Evolutionary conservation across 2,113 vertebrate species (phyloP).

Genomic region (Malurus elegans): DNA sequence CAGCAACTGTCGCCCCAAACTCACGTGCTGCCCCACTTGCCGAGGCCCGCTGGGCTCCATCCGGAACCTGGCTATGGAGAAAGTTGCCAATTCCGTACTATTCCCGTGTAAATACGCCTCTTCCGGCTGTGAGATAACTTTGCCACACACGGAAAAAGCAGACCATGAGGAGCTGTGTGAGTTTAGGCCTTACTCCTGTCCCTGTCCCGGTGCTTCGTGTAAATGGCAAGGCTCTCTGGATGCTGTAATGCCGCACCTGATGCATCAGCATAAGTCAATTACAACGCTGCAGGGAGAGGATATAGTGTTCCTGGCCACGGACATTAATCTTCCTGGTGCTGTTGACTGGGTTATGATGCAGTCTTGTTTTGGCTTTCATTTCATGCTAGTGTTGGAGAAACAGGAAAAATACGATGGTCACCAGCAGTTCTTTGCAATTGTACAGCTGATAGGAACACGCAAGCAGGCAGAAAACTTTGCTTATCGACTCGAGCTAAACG

Average conservation of each 20-base stretch:
- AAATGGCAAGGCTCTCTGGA: constrained; percentile 99
- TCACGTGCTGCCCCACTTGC: constrained; percentile 98
- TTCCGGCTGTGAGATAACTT: constrained; percentile 94
- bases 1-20: constrained; percentile 98
- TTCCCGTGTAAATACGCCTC: constrained; percentile 99
- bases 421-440: constrained; percentile 99
- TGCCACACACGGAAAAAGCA: constrained; percentile 98
- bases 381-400: constrained; percentile 99
- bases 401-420: constrained; percentile 99
- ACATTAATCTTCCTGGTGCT: constrained; percentile 98
- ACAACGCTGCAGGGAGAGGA: constrained; percentile 99
- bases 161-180: constrained; percentile 99
- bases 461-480: constrained; percentile 99
- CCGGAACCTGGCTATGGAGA: constrained; percentile 99
- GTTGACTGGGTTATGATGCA: constrained; percentile 99
- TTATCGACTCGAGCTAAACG: constrained; percentile 95
- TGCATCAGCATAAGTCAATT: constrained; percentile 99
- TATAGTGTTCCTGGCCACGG: constrained; percentile 97
- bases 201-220: constrained; percentile 95
- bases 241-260: constrained; percentile 97
- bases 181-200: constrained; percentile 97
- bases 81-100: constrained; percentile 98
- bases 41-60: constrained; percentile 96
- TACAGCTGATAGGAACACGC: constrained; percentile 97
- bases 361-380: constrained; percentile 98